Evolutionary conservation across 30 jellyfish, hydroid and myxozoan genomes (phyloP).

Genomic region (Aurelia sp.): DNA sequence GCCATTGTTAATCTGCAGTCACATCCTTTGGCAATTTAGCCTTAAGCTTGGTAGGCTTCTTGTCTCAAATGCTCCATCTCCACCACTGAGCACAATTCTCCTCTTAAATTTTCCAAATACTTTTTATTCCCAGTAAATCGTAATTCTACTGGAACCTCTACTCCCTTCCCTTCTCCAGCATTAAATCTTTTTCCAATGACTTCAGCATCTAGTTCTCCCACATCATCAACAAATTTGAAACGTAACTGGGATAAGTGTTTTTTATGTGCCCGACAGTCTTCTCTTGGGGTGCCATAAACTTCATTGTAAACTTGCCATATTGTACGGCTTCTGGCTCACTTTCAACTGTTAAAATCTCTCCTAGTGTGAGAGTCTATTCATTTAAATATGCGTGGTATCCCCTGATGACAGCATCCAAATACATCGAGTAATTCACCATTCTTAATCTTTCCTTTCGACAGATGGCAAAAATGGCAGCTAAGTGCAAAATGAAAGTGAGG

Average conservation of each 20-base stretch:
- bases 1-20: no score
- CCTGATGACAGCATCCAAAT: background rate
- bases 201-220: constrained; percentile 50
- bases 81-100: constrained; percentile 27
- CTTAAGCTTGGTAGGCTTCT: no score
- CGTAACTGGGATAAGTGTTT: background rate
- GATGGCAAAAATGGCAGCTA: no score
- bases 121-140: constrained; percentile 43
- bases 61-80: no score
- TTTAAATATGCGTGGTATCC: constrained; percentile 22
- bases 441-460: no score
- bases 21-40: no score
- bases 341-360: constrained; percentile 29
- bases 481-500: no score
- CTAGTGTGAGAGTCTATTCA: constrained; percentile 26
- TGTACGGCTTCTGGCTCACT: constrained; percentile 26
- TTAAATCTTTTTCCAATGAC: constrained; percentile 37
- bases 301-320: constrained; percentile 19
- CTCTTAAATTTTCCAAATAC: constrained; percentile 45
- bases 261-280: constrained; percentile 25
- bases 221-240: constrained; percentile 44
- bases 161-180: constrained; percentile 63
- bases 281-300: constrained; percentile 21
- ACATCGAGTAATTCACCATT: constrained; percentile 35
- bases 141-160: constrained; percentile 45